These are phyloP conservation scores for Mormoops blainvillei DNA, from an alignment of 2,113 vertebrate species.

Conservation along the genomic window DNA sequence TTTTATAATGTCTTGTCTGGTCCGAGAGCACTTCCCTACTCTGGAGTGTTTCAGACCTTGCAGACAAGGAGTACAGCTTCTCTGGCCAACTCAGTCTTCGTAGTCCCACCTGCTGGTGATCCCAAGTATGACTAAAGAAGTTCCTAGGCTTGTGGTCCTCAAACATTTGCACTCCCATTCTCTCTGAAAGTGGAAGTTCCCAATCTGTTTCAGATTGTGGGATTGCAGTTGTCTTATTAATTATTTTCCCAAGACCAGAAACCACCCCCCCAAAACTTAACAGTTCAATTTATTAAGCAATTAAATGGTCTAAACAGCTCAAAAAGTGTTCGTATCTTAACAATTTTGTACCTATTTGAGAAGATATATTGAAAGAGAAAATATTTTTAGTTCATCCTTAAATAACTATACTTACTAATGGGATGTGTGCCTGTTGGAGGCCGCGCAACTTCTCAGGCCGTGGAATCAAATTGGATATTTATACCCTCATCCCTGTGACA, in stretches of 20 bases:
- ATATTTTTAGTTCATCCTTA: not conserved
- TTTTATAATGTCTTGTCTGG: not conserved
- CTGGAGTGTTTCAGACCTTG: not conserved
- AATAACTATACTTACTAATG: not conserved
- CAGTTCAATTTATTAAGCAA: not conserved
- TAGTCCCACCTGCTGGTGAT: slow-evolving; percentile 32
- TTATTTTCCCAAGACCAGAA: not conserved
- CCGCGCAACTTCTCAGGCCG: not conserved
- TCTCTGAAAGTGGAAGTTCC: not conserved
- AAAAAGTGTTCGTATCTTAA: not conserved
- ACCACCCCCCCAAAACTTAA: not conserved
- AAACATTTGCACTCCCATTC: not conserved
- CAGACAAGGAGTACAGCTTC: not conserved
- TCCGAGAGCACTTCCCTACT: not conserved
- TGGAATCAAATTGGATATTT: not conserved
- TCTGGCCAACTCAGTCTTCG: not conserved
- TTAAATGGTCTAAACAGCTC: not conserved
- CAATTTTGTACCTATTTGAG: not conserved
- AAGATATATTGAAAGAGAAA: not conserved
- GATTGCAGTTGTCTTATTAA: not conserved
- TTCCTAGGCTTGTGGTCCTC: not conserved
- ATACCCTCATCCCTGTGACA: not conserved
- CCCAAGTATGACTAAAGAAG: not conserved
- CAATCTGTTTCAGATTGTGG: not conserved
- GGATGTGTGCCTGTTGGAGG: not conserved